Base-by-base conservation (phyloP, 2,113 vertebrate genomes). In the Indicator maculatus region DNA sequence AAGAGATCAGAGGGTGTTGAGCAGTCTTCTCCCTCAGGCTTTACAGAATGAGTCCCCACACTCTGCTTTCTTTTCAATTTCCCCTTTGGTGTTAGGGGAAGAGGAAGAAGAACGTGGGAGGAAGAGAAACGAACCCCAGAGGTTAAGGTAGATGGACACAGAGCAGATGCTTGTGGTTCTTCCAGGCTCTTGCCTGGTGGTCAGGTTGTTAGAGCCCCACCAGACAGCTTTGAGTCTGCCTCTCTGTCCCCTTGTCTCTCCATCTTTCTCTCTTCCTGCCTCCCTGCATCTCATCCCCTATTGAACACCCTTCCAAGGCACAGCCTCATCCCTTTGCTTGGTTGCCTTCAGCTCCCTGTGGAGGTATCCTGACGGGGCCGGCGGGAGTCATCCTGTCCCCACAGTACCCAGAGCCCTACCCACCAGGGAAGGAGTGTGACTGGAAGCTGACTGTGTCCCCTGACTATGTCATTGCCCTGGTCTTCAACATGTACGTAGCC, bases 341-440 rank as follows among this genome's bases (percentile, higher is more conserved):
- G 60, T 64, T 59, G 23, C 84, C 90, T 53, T 27, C 96, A 99
- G 99, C 99, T 96, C 99, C 99, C 3, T 99, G 99, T 3, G 99
- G 99, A 5, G 99, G 99, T 13, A 98, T 99, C 96, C 92, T 99
- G 95, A 99, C 98, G 0, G 99, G 99, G 16, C 99, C 99, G 0
- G 98, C 98, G 0, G 99, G 99, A 45, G 97, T 99, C 87, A 99
- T 99, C 95, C 95, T 99, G 90, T 99, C 99, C 28, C 99, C 99
- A 2, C 98, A 99, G 96, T 99, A 99, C 73, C 99, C 99, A 0
- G 99, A 99, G 91, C 99, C 99, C 0, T 99, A 99, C 74, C 99
- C 99, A 0, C 99, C 99, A 0, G 98, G 99, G 50, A 98, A 99
- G 94, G 99, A 99, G 94, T 99, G 99, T 44, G 99, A 99, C 98